Percentiles rank a stretch among this genome's conserved stretches.
Conservation (phyloP, 2,797 vertebrate genomes). For the Anniella stebbinsi region DNA sequence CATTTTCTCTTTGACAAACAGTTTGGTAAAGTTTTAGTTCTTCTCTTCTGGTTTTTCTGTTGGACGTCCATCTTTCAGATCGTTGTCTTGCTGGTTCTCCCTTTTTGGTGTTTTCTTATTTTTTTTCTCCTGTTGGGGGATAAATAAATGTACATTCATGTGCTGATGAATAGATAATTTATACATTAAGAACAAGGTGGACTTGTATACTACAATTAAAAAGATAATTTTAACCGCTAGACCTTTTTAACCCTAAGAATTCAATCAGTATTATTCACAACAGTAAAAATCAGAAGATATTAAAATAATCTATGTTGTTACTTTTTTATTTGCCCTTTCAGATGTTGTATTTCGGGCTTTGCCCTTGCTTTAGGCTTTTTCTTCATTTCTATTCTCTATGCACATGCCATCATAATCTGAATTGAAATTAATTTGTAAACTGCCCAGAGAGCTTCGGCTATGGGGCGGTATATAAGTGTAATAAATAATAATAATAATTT, state of each 20-base stretch:
- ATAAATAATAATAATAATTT: too few relatives aligned
- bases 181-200: neutral
- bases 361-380: neutral
- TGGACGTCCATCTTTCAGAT: slow-evolving; percentile 38
- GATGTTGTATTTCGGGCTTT: neutral
- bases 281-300: neutral
- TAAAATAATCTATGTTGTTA: neutral
- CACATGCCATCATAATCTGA: neutral
- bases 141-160: slow-evolving; percentile 1
- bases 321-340: neutral
- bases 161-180: neutral
- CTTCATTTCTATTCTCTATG: neutral
- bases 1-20: neutral
- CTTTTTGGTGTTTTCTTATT: slow-evolving; percentile 21
- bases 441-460: too few relatives aligned
- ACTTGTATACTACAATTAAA: neutral
- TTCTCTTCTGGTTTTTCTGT: slow-evolving; percentile 27
- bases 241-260: neutral
- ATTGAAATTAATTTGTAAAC: neutral
- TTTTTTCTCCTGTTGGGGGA: slow-evolving; percentile 39
- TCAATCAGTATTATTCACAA: neutral
- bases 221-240: neutral
- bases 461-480: too few relatives aligned
- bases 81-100: slow-evolving; percentile 30
- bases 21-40: neutral